Evolutionary conservation across 2,113 vertebrate genomes (phyloP).

Genomic region (Genyomyrus donnyi): DNA sequence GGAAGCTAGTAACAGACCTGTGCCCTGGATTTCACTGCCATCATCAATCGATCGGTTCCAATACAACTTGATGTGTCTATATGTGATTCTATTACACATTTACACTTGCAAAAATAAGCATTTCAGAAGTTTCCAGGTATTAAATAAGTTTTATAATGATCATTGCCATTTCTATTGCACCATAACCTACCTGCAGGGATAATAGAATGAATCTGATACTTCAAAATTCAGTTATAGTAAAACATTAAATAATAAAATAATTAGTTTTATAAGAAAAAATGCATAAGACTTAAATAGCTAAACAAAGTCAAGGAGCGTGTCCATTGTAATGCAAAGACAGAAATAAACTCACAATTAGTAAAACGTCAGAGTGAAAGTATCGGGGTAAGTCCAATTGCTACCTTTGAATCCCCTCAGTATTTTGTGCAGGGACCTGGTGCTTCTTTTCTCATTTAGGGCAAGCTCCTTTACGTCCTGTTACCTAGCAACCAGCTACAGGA

Average conservation of each 20-base stretch:
- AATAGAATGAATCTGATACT: not conserved
- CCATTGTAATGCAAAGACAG: not conserved
- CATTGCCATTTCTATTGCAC: not conserved
- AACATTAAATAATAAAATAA: too few relatives aligned
- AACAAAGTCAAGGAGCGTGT: not conserved
- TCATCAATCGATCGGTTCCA: not conserved
- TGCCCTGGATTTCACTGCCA: not conserved
- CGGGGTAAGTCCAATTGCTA: not conserved
- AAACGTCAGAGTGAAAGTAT: not conserved
- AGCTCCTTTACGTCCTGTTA: not conserved
- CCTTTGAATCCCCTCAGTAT: not conserved
- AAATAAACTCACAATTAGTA: not conserved
- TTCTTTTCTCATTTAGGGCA: not conserved
- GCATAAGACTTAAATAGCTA: not conserved
- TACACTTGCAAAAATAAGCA: not conserved
- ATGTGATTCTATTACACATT: not conserved
- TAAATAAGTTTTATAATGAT: not conserved
- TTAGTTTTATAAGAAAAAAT: not conserved
- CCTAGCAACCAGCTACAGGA: conserved; percentile 13
- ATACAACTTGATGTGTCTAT: not conserved
- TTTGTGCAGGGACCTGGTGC: not conserved
- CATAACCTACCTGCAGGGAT: not conserved
- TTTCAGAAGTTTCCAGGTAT: not conserved
- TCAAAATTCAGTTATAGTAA: not conserved
- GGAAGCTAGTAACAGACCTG: not conserved